Evolutionary conservation across 2,113 vertebrate species (phyloP).

Genomic region (Phaethon lepturus): DNA sequence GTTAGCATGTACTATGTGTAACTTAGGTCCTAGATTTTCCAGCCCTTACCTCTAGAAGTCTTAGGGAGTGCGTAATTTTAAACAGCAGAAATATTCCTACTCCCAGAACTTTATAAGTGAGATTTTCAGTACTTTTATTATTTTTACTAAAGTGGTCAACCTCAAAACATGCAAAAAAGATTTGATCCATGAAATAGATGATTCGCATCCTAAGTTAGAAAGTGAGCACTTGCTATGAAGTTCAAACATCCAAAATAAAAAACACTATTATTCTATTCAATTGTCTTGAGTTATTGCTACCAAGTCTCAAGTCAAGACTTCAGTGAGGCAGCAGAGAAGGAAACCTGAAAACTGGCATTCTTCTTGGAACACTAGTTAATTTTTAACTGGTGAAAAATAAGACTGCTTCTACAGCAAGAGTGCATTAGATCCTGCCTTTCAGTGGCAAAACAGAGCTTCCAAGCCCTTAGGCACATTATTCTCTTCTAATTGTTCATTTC

Average conservation of each 20-base stretch:
- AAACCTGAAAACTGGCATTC: not conserved
- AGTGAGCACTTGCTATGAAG: not conserved
- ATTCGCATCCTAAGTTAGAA: not conserved
- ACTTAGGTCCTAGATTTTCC: not conserved
- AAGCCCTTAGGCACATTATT: not conserved
- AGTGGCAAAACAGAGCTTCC: not conserved
- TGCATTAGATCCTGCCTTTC: not conserved
- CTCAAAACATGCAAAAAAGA: not conserved
- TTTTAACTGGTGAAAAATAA: constrained; percentile 8
- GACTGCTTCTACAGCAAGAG: not conserved
- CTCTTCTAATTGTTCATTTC: not conserved
- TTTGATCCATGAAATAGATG: not conserved
- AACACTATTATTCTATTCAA: not conserved
- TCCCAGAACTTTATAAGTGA: not conserved
- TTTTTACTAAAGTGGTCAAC: not conserved
- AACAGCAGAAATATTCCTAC: not conserved
- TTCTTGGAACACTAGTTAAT: constrained; percentile 28
- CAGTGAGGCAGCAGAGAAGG: not conserved
- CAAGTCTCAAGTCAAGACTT: not conserved
- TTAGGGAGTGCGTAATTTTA: not conserved
- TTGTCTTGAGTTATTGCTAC: not conserved
- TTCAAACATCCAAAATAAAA: not conserved
- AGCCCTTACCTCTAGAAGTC: not conserved
- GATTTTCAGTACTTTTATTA: not conserved
- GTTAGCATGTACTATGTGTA: not conserved